Conservation (phyloP, 2,888 invertebrate species). For the Ceriagrion tenellum region DNA sequence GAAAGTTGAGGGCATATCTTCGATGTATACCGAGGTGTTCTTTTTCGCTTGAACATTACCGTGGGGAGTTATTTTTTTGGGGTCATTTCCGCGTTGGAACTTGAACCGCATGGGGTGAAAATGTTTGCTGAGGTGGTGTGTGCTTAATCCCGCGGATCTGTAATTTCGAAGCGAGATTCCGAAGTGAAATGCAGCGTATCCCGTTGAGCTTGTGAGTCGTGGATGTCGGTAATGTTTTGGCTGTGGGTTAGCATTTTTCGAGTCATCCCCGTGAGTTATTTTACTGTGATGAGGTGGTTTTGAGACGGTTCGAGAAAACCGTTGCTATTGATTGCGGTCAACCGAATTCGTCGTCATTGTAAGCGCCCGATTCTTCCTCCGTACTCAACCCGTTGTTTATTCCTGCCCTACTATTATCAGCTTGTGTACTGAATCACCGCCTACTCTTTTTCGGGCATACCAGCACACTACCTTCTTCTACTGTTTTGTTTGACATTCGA, state of each 20-base stretch:
- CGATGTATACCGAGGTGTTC: background rate
- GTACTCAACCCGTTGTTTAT: no score
- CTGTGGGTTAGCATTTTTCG: background rate
- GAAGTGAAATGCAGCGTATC: background rate
- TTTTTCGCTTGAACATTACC: background rate
- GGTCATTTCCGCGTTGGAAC: constrained; percentile 9
- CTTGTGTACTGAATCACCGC: no score
- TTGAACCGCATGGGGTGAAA: background rate
- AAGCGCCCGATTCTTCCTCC: no score
- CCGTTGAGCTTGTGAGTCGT: background rate
- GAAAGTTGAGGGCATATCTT: background rate
- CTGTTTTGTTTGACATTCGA: no score
- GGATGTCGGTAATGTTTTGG: background rate
- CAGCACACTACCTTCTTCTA: no score
- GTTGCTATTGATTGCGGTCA: no score
- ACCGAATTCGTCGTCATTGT: no score
- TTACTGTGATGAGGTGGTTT: no score
- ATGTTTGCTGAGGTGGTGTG: background rate
- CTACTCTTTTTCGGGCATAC: no score
- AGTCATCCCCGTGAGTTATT: background rate
- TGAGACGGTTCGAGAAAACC: no score
- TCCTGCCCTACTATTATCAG: no score
- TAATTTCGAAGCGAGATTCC: background rate
- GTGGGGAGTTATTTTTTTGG: background rate
- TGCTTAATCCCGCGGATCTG: background rate